Percentiles rank a stretch among this genome's conserved stretches.
phyloP scores from a whole-genome alignment of 2,113 vertebrate genomes.

The Otolemur garnettii region DNA sequence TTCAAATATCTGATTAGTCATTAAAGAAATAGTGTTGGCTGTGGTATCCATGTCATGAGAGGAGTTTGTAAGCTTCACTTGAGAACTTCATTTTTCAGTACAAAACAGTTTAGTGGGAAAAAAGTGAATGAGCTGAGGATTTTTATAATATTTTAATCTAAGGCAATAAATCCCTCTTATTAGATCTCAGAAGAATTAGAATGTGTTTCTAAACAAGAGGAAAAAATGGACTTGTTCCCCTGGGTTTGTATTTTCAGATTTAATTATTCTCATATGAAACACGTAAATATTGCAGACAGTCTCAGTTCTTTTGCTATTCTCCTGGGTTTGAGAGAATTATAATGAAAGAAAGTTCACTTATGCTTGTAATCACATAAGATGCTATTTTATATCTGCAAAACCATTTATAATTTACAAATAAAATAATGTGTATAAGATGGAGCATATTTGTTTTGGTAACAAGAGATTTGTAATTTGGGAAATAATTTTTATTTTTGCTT shows the following conservation, averaged over 20 bases:
- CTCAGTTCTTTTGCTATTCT: neutral
- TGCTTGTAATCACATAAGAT: neutral
- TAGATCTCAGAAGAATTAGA: neutral
- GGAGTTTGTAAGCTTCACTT: neutral
- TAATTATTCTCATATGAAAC: neutral
- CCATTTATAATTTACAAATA: neutral
- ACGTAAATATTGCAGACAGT: neutral
- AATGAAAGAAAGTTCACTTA: neutral
- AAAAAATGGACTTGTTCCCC: neutral
- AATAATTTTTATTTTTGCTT: neutral
- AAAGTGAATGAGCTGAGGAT: neutral
- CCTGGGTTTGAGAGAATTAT: neutral
- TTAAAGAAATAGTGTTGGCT: neutral
- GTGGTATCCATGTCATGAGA: neutral
- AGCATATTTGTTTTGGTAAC: neutral
- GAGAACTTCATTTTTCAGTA: neutral
- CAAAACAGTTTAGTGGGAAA: neutral
- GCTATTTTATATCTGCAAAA: neutral
- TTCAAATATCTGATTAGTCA: neutral
- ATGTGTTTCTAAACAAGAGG: neutral
- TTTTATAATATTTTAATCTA: neutral
- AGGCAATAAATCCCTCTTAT: neutral
- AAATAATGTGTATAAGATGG: neutral
- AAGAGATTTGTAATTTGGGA: neutral
- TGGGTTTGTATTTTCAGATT: neutral